phyloP scores from a whole-genome alignment of 2,113 vertebrate species.

The Passer domesticus region DNA sequence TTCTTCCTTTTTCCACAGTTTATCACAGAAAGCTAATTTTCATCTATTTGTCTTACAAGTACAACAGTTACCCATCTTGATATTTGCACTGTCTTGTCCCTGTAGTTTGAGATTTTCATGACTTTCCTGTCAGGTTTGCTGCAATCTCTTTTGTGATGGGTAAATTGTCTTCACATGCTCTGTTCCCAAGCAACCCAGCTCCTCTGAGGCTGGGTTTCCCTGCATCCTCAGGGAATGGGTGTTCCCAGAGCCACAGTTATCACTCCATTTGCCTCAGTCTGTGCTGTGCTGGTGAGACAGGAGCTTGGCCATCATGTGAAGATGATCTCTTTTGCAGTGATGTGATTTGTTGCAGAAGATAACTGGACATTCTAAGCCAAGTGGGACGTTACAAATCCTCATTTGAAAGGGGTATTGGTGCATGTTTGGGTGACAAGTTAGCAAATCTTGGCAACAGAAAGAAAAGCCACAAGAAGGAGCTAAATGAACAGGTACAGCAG shows the following conservation, averaged over 20 bases:
- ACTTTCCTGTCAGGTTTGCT: background rate
- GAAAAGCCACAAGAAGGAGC: background rate
- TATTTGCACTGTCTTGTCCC: background rate
- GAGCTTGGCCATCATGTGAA: background rate
- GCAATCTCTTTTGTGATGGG: background rate
- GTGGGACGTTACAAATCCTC: background rate
- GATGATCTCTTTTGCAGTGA: background rate
- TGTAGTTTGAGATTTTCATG: background rate
- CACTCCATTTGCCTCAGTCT: background rate
- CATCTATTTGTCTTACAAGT: background rate
- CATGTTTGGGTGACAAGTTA: background rate
- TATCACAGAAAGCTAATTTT: background rate
- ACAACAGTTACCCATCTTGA: background rate
- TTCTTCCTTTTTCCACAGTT: background rate
- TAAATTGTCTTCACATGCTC: background rate
- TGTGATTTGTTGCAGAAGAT: background rate
- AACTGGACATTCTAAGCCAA: background rate
- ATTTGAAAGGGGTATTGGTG: background rate
- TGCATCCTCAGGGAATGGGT: background rate
- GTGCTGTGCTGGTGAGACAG: background rate
- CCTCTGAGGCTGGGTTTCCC: background rate
- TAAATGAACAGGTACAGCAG: background rate
- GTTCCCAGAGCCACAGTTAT: background rate
- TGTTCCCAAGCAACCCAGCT: slow-evolving; percentile 10
- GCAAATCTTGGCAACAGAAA: background rate